phyloP scores from a whole-genome alignment of 2,797 vertebrate genomes.

The Gymnocypris eckloni region DNA sequence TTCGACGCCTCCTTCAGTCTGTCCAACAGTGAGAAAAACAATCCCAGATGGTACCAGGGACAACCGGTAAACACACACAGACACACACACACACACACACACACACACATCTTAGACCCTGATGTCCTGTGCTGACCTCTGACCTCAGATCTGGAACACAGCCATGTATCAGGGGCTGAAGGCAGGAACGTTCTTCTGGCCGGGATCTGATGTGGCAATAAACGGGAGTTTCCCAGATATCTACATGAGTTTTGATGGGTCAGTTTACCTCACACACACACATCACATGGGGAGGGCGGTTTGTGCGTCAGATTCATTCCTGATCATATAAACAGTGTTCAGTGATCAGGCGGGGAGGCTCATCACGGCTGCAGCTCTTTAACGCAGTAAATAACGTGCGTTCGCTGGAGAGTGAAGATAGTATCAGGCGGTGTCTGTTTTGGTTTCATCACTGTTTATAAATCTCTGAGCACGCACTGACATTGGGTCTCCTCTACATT shows the following conservation, averaged over 20 bases:
- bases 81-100: too few relatives aligned
- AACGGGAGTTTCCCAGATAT: constrained; percentile 77
- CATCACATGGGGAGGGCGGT: background rate
- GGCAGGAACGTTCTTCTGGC: constrained; percentile 82
- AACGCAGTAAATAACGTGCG: background rate
- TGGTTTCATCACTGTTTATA: background rate
- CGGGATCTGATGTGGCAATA: constrained; percentile 80
- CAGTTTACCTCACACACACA: background rate
- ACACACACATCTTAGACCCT: background rate
- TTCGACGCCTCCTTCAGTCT: constrained; percentile 78
- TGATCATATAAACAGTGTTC: background rate
- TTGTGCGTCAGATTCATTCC: background rate
- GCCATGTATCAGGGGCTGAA: constrained; percentile 75
- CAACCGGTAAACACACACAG: constrained; percentile 74
- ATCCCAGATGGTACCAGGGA: constrained; percentile 79
- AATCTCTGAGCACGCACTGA: background rate
- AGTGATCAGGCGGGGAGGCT: background rate
- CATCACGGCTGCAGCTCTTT: background rate
- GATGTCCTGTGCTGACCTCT: background rate
- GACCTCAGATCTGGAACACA: constrained; percentile 80
- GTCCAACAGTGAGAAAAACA: constrained; percentile 74
- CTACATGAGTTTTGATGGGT: constrained; percentile 73
- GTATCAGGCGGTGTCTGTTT: background rate
- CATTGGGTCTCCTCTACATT: too few relatives aligned
- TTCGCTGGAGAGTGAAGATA: background rate